These are phyloP conservation scores for Mus caroli DNA, from an alignment of 2,797 vertebrate species.

Conservation along the genomic window DNA sequence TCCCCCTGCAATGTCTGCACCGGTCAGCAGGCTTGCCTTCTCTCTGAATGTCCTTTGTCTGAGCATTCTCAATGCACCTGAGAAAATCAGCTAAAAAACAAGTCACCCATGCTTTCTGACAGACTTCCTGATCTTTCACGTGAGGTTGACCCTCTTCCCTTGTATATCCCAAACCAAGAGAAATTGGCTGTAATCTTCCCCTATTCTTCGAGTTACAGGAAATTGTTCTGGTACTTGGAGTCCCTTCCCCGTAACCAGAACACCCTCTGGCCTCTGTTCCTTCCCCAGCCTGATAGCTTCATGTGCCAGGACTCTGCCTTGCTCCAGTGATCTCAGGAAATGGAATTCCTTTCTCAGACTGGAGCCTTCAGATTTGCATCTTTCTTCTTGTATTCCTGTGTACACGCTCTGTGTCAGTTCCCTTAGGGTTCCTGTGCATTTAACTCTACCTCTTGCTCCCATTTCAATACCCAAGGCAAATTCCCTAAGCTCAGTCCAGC, in stretches of 20 bases:
- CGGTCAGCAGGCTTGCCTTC: slow-evolving; percentile 26
- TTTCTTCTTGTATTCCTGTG: slow-evolving; percentile 74
- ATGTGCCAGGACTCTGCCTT: neutral
- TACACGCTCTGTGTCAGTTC: slow-evolving; percentile 64
- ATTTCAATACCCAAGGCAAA: slow-evolving; percentile 54
- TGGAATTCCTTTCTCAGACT: slow-evolving; percentile 71
- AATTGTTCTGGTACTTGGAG: slow-evolving; percentile 48
- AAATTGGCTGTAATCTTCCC: slow-evolving; percentile 3
- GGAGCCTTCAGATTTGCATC: slow-evolving; percentile 22
- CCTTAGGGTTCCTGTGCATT: slow-evolving; percentile 49
- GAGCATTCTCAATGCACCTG: slow-evolving; percentile 22
- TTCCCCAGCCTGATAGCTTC: slow-evolving; percentile 11
- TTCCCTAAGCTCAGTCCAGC: slow-evolving; percentile 53
- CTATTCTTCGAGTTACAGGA: slow-evolving; percentile 55
- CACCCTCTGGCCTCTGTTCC: neutral
- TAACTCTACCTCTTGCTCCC: slow-evolving; percentile 44
- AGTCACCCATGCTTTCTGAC: slow-evolving; percentile 34
- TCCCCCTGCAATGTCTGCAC: neutral
- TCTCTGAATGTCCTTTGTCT: slow-evolving; percentile 12
- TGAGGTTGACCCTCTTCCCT: slow-evolving; percentile 19
- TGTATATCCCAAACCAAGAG: neutral
- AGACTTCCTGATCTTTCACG: slow-evolving; percentile 47
- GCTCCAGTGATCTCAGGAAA: slow-evolving; percentile 75
- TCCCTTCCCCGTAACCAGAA: neutral
- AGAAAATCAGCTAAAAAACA: slow-evolving; percentile 59